These are phyloP conservation scores for Mormyrus hasselquistii DNA, from an alignment of 2,797 vertebrate species.

Conservation along the genomic window DNA sequence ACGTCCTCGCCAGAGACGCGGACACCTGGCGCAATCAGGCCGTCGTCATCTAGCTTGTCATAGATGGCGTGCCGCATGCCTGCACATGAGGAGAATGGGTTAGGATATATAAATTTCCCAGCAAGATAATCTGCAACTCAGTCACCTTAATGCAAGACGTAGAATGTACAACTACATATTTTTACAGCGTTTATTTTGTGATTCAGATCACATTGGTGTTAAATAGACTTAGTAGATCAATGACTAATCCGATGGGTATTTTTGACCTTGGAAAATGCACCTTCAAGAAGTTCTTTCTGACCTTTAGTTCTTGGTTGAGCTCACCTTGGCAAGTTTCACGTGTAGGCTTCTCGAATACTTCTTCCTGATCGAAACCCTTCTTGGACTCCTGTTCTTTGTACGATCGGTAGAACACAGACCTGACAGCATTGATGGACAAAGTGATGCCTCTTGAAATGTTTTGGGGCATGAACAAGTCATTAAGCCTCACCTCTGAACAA, in stretches of 20 bases:
- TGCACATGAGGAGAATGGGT: conserved; percentile 35
- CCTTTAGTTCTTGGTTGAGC: conserved; percentile 14
- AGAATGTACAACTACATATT: background rate
- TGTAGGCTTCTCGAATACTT: conserved; percentile 94
- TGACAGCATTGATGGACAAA: conserved; percentile 40
- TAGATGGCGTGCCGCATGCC: conserved; percentile 98
- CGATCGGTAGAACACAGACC: conserved; percentile 95
- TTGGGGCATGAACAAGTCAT: background rate
- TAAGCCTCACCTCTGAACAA: background rate
- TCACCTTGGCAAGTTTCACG: conserved; percentile 93
- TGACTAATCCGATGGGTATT: background rate
- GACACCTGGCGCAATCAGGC: conserved; percentile 90
- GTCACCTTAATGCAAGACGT: background rate
- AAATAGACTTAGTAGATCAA: background rate
- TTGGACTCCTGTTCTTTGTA: conserved; percentile 99
- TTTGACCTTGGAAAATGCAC: background rate
- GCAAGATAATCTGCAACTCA: background rate
- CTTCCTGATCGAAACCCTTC: conserved; percentile 95
- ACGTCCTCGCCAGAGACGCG: conserved; percentile 96
- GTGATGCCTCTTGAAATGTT: background rate
- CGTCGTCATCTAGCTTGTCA: conserved; percentile 94
- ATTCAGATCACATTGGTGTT: background rate
- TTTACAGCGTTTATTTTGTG: background rate
- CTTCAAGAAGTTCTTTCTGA: background rate
- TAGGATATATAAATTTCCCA: background rate